Percentiles rank a stretch among this genome's conserved stretches.
These are phyloP conservation scores for Nettapus auritus DNA, from an alignment of 2,113 vertebrate genomes.

Conservation along the genomic window DNA sequence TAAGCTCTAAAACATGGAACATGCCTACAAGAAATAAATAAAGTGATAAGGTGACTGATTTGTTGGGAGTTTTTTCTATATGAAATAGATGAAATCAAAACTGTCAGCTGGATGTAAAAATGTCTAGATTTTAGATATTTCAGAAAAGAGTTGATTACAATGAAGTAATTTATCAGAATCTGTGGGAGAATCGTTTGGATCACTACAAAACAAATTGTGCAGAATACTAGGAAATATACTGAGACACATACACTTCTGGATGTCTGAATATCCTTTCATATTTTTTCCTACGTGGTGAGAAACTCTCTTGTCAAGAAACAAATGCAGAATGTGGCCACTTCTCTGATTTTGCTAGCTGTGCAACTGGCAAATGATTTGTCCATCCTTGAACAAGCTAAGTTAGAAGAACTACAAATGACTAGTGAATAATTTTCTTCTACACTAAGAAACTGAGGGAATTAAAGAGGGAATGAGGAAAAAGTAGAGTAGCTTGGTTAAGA, in stretches of 20 bases:
- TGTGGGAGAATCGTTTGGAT: not conserved
- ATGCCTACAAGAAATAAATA: not conserved
- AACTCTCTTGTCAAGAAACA: not conserved
- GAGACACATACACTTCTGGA: not conserved
- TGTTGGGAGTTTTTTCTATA: not conserved
- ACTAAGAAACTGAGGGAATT: not conserved
- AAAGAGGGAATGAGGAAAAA: not conserved
- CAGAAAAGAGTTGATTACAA: not conserved
- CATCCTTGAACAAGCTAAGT: not conserved
- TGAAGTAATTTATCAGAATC: not conserved
- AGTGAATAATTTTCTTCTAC: not conserved
- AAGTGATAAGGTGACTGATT: not conserved
- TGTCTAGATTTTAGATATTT: not conserved
- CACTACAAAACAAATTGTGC: not conserved
- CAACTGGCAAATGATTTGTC: not conserved
- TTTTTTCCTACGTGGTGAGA: not conserved
- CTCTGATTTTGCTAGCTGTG: not conserved
- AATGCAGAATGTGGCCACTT: not conserved
- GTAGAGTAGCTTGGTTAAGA: not conserved
- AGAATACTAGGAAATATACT: not conserved
- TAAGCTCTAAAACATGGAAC: not conserved
- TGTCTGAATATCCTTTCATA: not conserved
- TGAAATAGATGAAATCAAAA: not conserved
- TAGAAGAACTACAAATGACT: not conserved
- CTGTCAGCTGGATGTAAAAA: not conserved